A percentile compares a stretch with the other conserved stretches of the same genome.
phyloP scores from a whole-genome alignment of 2,888 invertebrate genomes.

The Synergus japonicus region DNA sequence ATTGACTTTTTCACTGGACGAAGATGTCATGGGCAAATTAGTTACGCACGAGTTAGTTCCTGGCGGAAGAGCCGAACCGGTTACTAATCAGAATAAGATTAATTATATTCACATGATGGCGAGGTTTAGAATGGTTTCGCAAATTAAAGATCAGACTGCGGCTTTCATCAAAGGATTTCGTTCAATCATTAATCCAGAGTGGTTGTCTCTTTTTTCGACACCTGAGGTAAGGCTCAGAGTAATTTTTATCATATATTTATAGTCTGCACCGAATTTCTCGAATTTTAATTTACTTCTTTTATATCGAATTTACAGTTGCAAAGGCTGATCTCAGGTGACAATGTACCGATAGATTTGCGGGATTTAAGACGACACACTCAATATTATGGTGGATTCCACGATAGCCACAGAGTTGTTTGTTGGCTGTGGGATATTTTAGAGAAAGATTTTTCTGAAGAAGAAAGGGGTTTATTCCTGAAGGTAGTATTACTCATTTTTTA shows the following conservation, averaged over 20 bases:
- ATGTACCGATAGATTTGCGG: slow-evolving; percentile 92
- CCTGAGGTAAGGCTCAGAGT: slow-evolving; percentile 85
- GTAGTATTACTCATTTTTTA: slow-evolving; percentile 75
- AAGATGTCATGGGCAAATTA: slow-evolving; percentile 95
- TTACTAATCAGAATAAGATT: slow-evolving; percentile 98
- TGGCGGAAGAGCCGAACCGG: slow-evolving; percentile 94
- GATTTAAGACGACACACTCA: slow-evolving; percentile 95
- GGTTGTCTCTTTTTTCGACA: slow-evolving; percentile 96
- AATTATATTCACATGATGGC: slow-evolving; percentile 99
- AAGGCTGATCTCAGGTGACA: slow-evolving; percentile 96
- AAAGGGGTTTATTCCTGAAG: slow-evolving; percentile 96
- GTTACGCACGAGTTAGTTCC: slow-evolving; percentile 97
- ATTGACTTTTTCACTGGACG: slow-evolving; percentile 97
- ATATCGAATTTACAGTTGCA: slow-evolving; percentile 83
- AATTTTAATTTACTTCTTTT: slow-evolving; percentile 10
- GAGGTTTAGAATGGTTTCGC: slow-evolving; percentile 98
- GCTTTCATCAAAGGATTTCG: slow-evolving; percentile 98
- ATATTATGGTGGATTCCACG: slow-evolving; percentile 99
- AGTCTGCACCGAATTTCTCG: not conserved
- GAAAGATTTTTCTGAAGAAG: slow-evolving; percentile 94
- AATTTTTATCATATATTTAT: not conserved
- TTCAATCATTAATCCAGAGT: slow-evolving; percentile 95
- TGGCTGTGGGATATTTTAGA: slow-evolving; percentile 99
- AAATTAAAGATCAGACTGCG: slow-evolving; percentile 97
- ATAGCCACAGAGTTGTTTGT: slow-evolving; percentile 96